phyloP scores from a whole-genome alignment of 2,113 vertebrate genomes.

The Irena cyanogastra region DNA sequence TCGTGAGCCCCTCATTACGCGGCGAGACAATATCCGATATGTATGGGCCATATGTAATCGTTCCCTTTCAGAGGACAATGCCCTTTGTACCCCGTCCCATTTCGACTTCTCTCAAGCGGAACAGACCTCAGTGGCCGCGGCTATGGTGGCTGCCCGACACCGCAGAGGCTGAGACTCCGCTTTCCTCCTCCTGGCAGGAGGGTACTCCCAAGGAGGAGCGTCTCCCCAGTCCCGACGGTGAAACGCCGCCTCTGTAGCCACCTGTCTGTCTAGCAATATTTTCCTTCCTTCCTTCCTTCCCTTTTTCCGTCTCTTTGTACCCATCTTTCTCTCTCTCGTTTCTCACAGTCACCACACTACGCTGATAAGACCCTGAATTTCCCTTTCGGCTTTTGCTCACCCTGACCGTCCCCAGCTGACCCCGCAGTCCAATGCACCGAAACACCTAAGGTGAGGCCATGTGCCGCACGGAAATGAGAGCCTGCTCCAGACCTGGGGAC shows the following conservation, averaged over 20 bases:
- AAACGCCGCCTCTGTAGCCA: not conserved
- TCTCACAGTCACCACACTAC: not conserved
- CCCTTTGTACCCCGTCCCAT: conserved; percentile 75
- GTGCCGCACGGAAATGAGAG: not conserved
- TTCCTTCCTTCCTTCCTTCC: not conserved
- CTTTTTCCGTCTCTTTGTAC: too few relatives aligned
- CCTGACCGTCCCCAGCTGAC: not conserved
- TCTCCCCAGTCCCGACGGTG: too few relatives aligned
- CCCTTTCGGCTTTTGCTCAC: not conserved
- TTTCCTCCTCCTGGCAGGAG: not conserved
- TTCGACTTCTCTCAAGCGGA: conserved; percentile 79
- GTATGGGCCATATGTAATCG: conserved; percentile 88
- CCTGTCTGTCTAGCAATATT: not conserved
- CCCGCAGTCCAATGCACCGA: not conserved
- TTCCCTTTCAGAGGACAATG: conserved; percentile 88
- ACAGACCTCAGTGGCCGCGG: conserved; percentile 60
- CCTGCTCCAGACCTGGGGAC: not conserved
- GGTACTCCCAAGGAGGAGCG: not conserved
- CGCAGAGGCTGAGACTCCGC: not conserved
- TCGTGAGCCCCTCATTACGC: conserved; percentile 81
- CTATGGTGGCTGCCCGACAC: not conserved
- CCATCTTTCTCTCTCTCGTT: not conserved
- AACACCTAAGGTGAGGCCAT: not conserved
- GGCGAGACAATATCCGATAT: conserved; percentile 87
- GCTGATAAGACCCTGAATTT: not conserved